Evolutionary conservation across 1,140 invertebrate species (phyloP).

Genomic region (Drosophila ironensis): DNA sequence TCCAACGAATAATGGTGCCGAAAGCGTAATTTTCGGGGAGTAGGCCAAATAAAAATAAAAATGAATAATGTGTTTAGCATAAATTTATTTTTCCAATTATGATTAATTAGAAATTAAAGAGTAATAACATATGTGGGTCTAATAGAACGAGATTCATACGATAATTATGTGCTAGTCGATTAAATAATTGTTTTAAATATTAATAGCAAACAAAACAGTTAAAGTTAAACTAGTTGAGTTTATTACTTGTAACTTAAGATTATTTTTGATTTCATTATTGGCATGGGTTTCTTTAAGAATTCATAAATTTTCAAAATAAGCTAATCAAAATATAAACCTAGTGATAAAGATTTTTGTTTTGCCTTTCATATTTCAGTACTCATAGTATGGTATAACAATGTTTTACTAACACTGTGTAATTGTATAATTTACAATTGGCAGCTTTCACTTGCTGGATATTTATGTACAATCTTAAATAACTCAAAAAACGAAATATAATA

Average conservation of each 20-base stretch:
- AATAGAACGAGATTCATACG: slow-evolving; percentile 60
- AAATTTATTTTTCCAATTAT: slow-evolving; percentile 33
- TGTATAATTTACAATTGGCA: slow-evolving; percentile 69
- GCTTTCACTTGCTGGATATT: slow-evolving; percentile 35
- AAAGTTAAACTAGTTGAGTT: slow-evolving; percentile 31
- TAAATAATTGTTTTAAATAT: slow-evolving; percentile 60
- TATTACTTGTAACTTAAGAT: slow-evolving; percentile 65
- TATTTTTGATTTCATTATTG: slow-evolving; percentile 71
- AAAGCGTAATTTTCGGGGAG: not conserved
- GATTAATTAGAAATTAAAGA: slow-evolving; percentile 40
- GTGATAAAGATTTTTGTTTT: slow-evolving; percentile 1
- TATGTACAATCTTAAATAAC: slow-evolving; percentile 53
- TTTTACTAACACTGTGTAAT: slow-evolving; percentile 54
- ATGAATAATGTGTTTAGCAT: slow-evolving; percentile 13
- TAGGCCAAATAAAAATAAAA: slow-evolving; percentile 12
- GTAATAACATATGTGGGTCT: not conserved
- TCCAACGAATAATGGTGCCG: no score
- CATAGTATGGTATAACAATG: slow-evolving; percentile 12
- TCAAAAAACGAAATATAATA: slow-evolving; percentile 15
- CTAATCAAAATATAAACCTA: slow-evolving; percentile 37
- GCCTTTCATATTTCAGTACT: not conserved
- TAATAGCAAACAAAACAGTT: slow-evolving; percentile 68
- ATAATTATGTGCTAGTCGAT: slow-evolving; percentile 38
- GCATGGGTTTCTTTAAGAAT: slow-evolving; percentile 71
- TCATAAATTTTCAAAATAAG: slow-evolving; percentile 52